Percentiles rank a stretch among this genome's conserved stretches.
phyloP scores from a whole-genome alignment of 1,140 invertebrate species.

The Cotesia vestalis region DNA sequence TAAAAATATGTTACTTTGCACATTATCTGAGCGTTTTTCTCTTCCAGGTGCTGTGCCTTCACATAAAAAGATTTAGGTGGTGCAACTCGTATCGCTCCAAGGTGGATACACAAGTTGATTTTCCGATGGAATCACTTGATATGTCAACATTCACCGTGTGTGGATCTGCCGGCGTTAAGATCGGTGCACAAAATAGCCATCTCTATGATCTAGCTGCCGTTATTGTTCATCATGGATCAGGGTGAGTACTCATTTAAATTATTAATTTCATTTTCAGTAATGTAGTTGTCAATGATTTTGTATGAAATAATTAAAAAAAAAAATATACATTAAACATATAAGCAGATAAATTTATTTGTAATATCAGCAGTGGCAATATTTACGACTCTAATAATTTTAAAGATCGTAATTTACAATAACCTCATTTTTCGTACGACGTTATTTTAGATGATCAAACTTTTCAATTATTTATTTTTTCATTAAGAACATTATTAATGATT shows the following conservation, averaged over 20 bases:
- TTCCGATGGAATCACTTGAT: slow-evolving; percentile 79
- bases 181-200: slow-evolving; percentile 71
- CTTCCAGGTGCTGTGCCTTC: slow-evolving; percentile 80
- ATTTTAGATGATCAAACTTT: too few species aligned
- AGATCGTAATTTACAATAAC: too few species aligned
- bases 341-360: too few species aligned
- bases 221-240: slow-evolving; percentile 86
- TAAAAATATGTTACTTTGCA: slow-evolving; percentile 10
- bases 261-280: not conserved
- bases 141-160: slow-evolving; percentile 82
- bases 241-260: slow-evolving; percentile 62
- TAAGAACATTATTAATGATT: too few species aligned
- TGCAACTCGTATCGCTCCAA: slow-evolving; percentile 82
- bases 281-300: too few species aligned
- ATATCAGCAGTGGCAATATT: too few species aligned
- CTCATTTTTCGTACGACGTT: too few species aligned
- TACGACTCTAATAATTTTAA: too few species aligned
- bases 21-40: slow-evolving; percentile 25
- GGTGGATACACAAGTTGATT: slow-evolving; percentile 82
- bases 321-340: too few species aligned
- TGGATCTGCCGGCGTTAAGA: slow-evolving; percentile 74
- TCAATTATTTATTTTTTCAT: too few species aligned
- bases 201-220: slow-evolving; percentile 86
- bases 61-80: slow-evolving; percentile 88
- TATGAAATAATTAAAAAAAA: too few species aligned